These are phyloP conservation scores for Euspilapteryx auroguttella DNA, from an alignment of 2,888 invertebrate genomes.

Conservation along the genomic window DNA sequence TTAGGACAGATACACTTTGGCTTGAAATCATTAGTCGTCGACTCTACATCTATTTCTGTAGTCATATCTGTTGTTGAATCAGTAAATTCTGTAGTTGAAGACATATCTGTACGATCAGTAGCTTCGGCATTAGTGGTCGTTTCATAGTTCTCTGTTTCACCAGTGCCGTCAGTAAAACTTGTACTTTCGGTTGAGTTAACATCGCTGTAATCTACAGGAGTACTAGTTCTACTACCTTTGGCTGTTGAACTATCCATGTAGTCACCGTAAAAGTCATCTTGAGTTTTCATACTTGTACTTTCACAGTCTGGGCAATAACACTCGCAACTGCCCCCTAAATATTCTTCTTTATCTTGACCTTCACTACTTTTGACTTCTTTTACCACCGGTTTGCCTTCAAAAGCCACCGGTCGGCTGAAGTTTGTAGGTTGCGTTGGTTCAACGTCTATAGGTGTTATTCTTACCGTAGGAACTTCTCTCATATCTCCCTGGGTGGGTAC, in stretches of 20 bases:
- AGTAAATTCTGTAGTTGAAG: conserved; percentile 11
- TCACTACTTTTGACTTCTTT: conserved; percentile 9
- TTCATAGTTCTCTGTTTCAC: conserved; percentile 7
- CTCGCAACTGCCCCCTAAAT: conserved; percentile 70
- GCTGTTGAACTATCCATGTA: conserved; percentile 20
- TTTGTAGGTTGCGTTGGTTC: conserved; percentile 38
- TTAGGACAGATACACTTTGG: conserved; percentile 43
- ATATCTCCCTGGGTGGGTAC: conserved; percentile 68
- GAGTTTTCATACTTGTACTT: conserved; percentile 20
- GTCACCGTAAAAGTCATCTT: conserved; percentile 40
- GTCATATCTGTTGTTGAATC: conserved; percentile 18
- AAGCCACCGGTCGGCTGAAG: conserved; percentile 39
- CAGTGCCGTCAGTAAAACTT: no score
- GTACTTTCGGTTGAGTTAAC: no score
- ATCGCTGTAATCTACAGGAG: conserved; percentile 8
- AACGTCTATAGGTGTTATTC: conserved; percentile 50
- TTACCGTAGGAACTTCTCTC: conserved; percentile 55
- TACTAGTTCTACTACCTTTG: conserved; percentile 9
- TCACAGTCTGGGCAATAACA: conserved; percentile 74
- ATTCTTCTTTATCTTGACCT: conserved; percentile 15
- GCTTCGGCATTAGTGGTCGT: not conserved
- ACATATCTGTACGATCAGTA: conserved; percentile 8
- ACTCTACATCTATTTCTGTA: conserved; percentile 13
- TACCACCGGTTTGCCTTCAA: no score
- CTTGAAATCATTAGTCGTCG: conserved; percentile 13